Evolutionary conservation across 2,797 vertebrate species (phyloP).

Genomic region (Macropus fuliginosus): DNA sequence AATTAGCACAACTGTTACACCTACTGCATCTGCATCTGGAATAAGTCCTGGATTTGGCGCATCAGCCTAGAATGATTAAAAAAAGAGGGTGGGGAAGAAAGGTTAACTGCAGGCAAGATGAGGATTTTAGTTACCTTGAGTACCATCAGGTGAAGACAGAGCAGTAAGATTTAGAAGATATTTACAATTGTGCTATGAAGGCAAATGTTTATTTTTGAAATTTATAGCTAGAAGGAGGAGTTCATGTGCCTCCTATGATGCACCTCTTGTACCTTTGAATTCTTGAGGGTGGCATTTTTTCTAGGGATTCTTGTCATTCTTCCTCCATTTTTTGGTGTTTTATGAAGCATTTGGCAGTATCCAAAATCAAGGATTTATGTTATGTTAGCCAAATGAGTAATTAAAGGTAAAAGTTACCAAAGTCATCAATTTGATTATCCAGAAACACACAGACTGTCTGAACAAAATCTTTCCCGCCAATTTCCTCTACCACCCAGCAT

Average conservation of each 20-base stretch:
- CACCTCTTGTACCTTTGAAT: neutral
- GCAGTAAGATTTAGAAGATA: constrained; percentile 5
- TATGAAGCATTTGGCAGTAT: constrained; percentile 10
- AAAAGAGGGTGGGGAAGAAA: constrained; percentile 69
- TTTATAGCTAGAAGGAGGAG: constrained; percentile 12
- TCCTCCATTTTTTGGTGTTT: constrained; percentile 15
- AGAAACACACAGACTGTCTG: neutral
- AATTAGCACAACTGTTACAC: constrained; percentile 90
- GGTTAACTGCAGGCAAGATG: constrained; percentile 62
- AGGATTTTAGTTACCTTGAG: constrained; percentile 29
- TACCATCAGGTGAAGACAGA: neutral
- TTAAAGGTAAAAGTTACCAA: neutral
- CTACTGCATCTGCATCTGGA: constrained; percentile 90
- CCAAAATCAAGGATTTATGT: constrained; percentile 26
- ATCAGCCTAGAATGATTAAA: constrained; percentile 84
- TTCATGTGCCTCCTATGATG: neutral
- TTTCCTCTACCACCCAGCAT: constrained; percentile 20
- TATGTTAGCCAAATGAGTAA: neutral
- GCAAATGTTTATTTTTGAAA: constrained; percentile 35
- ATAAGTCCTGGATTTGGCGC: constrained; percentile 89
- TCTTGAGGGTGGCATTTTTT: neutral
- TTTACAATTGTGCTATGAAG: constrained; percentile 28
- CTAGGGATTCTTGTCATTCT: constrained; percentile 44
- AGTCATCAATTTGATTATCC: neutral
- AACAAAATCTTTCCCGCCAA: constrained; percentile 1